phyloP scores from a whole-genome alignment of 1,140 invertebrate species.

The Brachystomella parvula region DNA sequence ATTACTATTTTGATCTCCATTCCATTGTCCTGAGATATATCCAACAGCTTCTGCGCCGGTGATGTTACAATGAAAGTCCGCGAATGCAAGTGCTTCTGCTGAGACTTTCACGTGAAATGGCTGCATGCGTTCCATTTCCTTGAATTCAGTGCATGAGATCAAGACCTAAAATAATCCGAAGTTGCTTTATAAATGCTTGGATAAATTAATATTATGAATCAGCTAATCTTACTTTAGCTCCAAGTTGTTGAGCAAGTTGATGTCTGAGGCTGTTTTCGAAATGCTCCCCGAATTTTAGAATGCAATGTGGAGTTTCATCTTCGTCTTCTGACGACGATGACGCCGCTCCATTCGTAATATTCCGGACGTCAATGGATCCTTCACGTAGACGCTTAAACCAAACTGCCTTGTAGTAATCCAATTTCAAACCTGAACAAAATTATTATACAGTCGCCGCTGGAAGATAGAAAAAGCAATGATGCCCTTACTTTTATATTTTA shows the following conservation, averaged over 20 bases:
- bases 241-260: slow-evolving; percentile 26
- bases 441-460: too few species aligned
- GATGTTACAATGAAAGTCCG: slow-evolving; percentile 89
- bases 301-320: slow-evolving; percentile 32
- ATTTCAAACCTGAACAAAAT: slow-evolving; percentile 59
- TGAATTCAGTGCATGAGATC: slow-evolving; percentile 38
- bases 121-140: slow-evolving; percentile 35
- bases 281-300: slow-evolving; percentile 37
- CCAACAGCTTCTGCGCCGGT: slow-evolving; percentile 86
- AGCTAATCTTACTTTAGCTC: slow-evolving; percentile 27
- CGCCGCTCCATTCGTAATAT: slow-evolving; percentile 33
- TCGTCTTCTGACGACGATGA: slow-evolving; percentile 32
- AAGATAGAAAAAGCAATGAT: slow-evolving; percentile 12
- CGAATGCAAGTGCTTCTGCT: slow-evolving; percentile 75
- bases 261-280: slow-evolving; percentile 30
- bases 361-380: slow-evolving; percentile 42
- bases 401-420: slow-evolving; percentile 76
- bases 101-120: slow-evolving; percentile 44
- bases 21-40: slow-evolving; percentile 89
- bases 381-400: slow-evolving; percentile 55
- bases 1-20: slow-evolving; percentile 81
- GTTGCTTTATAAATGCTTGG: neutral
- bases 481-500: slow-evolving; percentile 40
- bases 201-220: neutral
- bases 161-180: slow-evolving; percentile 30